Base-by-base conservation (phyloP, 2,797 vertebrate species). In the Crocodylus rhombifer region DNA sequence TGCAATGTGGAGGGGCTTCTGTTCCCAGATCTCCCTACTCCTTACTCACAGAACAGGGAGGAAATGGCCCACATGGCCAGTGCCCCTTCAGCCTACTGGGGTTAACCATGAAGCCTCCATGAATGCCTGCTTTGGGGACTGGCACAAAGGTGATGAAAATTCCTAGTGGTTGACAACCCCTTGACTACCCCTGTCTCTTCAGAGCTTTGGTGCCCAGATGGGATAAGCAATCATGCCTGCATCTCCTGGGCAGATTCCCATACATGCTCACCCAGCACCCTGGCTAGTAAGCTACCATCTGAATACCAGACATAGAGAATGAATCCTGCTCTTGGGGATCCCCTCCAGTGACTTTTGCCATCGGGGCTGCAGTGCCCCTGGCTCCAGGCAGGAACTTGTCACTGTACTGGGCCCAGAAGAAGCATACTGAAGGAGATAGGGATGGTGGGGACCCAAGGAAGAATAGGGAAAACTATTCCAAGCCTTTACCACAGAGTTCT, bases 131-230 rank as follows among this genome's bases (percentile, higher is more conserved):
- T 33, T 8, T 67, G n/a, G 28, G n/a, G 17, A 30, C 17, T 67
- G n/a, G 64, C n/a, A 65, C 17, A n/a, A 9, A 9, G 30, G 16
- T 67, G 64, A 30, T 67, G 61, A 14, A 25, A 62, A 62, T 62
- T 62, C 61, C 61, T 23, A 62, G 23, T 7, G 64, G 16, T 18
- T 30, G 8, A 3, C 64, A 30, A 18, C 42, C n/a, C 64, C 9
- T 5, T 18, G 8, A 18, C n/a, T 62, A 8, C 33, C n/a, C 64
- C 17, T 30, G n/a, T 13, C 56, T 3, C 1, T 3, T 7, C 2
- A 0, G 0, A 16, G 51, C 14, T 36, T 33, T 0, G 0, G 12
- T 14, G 5, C 58, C 58, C 5, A 0, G 30, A 15, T 65, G 64
- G 14, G 62, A 14, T n/a, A 65, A 17, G 17, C 18, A n/a, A n/a